Percentiles rank a stretch among this genome's conserved stretches.
phyloP scores from a whole-genome alignment of 2,113 vertebrate species.

The Pseudolaguvia tuberculata region DNA sequence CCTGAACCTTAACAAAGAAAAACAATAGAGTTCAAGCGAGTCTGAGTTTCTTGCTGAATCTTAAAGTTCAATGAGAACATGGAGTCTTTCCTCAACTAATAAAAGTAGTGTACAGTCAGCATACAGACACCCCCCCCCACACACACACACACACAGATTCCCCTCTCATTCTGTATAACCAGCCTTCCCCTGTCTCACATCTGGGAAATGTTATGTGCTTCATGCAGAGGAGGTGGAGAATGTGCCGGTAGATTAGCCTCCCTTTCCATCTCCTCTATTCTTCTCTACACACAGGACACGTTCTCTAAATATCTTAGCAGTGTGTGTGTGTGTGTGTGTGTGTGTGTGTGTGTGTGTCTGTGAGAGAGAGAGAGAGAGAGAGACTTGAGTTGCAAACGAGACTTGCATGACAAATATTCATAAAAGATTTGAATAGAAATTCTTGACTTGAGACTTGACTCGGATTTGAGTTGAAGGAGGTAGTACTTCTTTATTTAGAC shows the following conservation, averaged over 20 bases:
- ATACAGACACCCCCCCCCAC: constrained; percentile 13
- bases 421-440: too few relatives aligned
- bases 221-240: constrained; percentile 35
- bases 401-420: too few relatives aligned
- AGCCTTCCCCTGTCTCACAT: constrained; percentile 60
- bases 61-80: constrained; percentile 15
- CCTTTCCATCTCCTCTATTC: constrained; percentile 29
- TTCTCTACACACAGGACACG: constrained; percentile 9
- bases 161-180: constrained; percentile 46
- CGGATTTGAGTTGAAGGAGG: too few relatives aligned
- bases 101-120: constrained; percentile 45
- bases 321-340: not conserved
- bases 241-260: constrained; percentile 35
- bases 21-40: not conserved
- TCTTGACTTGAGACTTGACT: too few relatives aligned
- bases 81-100: constrained; percentile 25
- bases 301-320: constrained; percentile 14
- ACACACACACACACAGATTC: constrained; percentile 29
- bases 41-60: constrained; percentile 18
- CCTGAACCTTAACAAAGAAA: not conserved
- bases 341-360: too few relatives aligned
- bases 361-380: too few relatives aligned
- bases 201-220: constrained; percentile 67
- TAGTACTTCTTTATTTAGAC: too few relatives aligned
- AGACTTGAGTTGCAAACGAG: too few relatives aligned